Conservation (phyloP, 2,888 invertebrate species). For the Sphaerophoria rueppellii region DNA sequence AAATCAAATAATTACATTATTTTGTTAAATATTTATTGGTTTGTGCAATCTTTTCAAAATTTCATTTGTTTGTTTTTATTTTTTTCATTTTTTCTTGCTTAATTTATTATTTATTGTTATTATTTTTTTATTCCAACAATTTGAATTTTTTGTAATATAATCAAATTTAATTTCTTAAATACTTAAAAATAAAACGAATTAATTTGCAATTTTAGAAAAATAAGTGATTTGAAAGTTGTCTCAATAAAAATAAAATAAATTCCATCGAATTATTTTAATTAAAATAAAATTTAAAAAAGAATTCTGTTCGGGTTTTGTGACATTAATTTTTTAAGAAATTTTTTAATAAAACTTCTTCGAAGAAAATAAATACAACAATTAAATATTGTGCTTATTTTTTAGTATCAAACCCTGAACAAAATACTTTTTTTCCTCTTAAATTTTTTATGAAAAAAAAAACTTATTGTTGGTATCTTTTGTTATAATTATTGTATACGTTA, state of each 20-base stretch:
- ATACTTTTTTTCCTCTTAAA: constrained; percentile 54
- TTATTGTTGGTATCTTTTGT: constrained; percentile 32
- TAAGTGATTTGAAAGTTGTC: constrained; percentile 40
- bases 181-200: constrained; percentile 16
- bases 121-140: constrained; percentile 11
- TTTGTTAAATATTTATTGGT: constrained; percentile 72
- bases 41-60: constrained; percentile 72
- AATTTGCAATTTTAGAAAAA: constrained; percentile 49
- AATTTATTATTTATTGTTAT: constrained; percentile 71
- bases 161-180: constrained; percentile 31
- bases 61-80: constrained; percentile 32
- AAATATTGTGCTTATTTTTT: constrained; percentile 53
- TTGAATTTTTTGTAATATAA: constrained; percentile 61
- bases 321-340: constrained; percentile 5
- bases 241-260: constrained; percentile 17
- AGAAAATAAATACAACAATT: neutral
- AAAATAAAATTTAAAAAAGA: constrained; percentile 39
- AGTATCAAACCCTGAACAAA: constrained; percentile 64
- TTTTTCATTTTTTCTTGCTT: constrained; percentile 14
- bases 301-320: constrained; percentile 70
- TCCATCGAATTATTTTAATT: neutral
- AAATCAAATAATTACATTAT: constrained; percentile 23
- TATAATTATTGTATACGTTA: constrained; percentile 39
- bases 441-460: constrained; percentile 1
- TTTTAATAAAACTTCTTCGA: constrained; percentile 25